Base-by-base conservation (phyloP, 2,888 invertebrate genomes). In the Rosalia funebris region DNA sequence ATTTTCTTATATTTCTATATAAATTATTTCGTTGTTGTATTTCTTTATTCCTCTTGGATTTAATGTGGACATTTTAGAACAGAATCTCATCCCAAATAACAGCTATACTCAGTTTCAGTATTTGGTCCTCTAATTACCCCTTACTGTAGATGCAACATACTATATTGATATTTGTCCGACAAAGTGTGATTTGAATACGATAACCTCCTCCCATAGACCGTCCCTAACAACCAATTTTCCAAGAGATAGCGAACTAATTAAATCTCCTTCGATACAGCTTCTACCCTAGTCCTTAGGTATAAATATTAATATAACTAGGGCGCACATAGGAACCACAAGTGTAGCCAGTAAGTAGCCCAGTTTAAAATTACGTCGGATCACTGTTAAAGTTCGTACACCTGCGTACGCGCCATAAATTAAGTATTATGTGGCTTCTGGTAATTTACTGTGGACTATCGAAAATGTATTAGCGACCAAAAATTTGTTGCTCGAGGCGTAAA, bases 351-450 rank as follows among this genome's bases (percentile, higher is more conserved):
- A 53, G 53, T 42, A 42, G 1, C 15, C 17, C 32, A 12, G 32
- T 42, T 50, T 53, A 42, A 53, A 53, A 53, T 53, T 53, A 53
- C 53, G 31, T 53, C 14, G 50, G 50, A 50, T 50, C 50, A 39
- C 19, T 39, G 42, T 12, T 42, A 17, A 53, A 53, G 53, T 53
- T 53, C 31, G 42, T 12, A 32, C 53, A 53, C 53, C 53, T 53
- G 53, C 9, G 53, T 10, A 32, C 11, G 15, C 11, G 20, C 32
- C 14, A 32, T 53, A 53, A 53, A 53, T 53, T 53, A 31, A 42
- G 16, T 41, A 50, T 50, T 50, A 39, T 39, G 50, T 50, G 14
- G 50, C 39, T 50, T 25, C 15, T 1, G 20, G 25, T 37, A 39
- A 50, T 39, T 39, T 39, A 50, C 10, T 25, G 25, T 25, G 25